phyloP scores from a whole-genome alignment of 37 sponge, comb jelly and placozoan species.

The Oscarella lobularis region DNA sequence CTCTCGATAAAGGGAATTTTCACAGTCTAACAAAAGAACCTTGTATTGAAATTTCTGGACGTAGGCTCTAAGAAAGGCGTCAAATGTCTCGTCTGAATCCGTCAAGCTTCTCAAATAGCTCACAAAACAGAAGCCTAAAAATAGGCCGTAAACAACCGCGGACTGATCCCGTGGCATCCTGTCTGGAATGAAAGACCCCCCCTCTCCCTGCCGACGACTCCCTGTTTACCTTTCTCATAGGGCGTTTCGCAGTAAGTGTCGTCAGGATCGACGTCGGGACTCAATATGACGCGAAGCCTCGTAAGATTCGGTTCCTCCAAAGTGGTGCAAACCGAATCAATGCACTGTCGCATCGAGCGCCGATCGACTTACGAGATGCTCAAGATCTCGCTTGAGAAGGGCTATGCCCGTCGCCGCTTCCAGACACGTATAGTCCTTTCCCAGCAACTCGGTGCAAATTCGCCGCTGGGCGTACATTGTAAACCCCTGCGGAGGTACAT shows the following conservation, averaged over 20 bases:
- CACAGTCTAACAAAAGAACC: neutral
- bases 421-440: neutral
- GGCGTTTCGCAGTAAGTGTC: neutral
- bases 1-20: neutral
- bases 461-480: constrained; percentile 1
- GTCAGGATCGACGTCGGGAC: neutral
- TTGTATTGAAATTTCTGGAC: neutral
- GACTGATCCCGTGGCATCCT: no score
- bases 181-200: no score
- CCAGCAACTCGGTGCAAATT: neutral
- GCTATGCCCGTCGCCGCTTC: neutral
- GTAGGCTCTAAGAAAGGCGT: neutral
- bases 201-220: no score
- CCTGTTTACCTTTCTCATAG: constrained; percentile 1
- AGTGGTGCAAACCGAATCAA: neutral
- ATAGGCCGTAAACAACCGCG: no score
- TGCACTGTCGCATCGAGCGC: no score
- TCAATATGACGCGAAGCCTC: neutral
- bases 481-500: neutral
- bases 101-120: neutral
- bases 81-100: neutral
- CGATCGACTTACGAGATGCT: neutral
- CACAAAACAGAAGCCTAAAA: neutral
- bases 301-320: neutral
- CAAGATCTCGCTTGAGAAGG: neutral